Percentiles rank a stretch among this genome's conserved stretches.
These are phyloP conservation scores for Synergus laeviventris DNA, from an alignment of 2,888 invertebrate species.

Conservation along the genomic window DNA sequence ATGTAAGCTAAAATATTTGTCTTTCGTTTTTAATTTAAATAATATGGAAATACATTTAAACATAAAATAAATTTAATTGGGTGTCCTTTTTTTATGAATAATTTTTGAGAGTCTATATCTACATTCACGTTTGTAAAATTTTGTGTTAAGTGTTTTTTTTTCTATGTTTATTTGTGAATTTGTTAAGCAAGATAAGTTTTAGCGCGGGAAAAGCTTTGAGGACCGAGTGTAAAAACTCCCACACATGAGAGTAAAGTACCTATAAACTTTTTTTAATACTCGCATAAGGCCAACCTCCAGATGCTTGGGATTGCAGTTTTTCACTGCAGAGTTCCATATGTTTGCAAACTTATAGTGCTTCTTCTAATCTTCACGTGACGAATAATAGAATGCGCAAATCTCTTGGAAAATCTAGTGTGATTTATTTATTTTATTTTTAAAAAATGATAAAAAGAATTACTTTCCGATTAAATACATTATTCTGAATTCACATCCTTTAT, in stretches of 20 bases:
- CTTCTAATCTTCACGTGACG: too few species aligned
- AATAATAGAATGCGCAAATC: conserved; percentile 7
- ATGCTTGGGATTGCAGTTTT: conserved; percentile 19
- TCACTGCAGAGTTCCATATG: conserved; percentile 18
- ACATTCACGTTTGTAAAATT: too few species aligned
- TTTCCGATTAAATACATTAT: not conserved
- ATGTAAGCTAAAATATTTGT: not conserved
- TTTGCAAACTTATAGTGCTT: not conserved
- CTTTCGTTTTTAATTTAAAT: too few species aligned
- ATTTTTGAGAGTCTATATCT: too few species aligned
- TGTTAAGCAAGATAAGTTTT: not conserved
- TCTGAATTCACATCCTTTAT: not conserved
- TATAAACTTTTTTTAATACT: not conserved
- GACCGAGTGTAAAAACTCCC: not conserved
- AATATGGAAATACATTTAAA: not conserved
- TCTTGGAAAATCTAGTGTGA: conserved; percentile 1
- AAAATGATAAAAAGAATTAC: conserved; percentile 1
- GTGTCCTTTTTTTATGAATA: not conserved
- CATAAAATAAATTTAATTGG: not conserved
- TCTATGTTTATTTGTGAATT: not conserved
- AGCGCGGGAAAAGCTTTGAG: not conserved
- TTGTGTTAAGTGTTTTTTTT: not conserved
- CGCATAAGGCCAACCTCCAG: conserved; percentile 17
- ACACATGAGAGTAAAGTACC: not conserved
- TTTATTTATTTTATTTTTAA: conserved; percentile 13